Base-by-base conservation (phyloP, 53 echinoderm and acorn worm species). In the Apostichopus leukothele region DNA sequence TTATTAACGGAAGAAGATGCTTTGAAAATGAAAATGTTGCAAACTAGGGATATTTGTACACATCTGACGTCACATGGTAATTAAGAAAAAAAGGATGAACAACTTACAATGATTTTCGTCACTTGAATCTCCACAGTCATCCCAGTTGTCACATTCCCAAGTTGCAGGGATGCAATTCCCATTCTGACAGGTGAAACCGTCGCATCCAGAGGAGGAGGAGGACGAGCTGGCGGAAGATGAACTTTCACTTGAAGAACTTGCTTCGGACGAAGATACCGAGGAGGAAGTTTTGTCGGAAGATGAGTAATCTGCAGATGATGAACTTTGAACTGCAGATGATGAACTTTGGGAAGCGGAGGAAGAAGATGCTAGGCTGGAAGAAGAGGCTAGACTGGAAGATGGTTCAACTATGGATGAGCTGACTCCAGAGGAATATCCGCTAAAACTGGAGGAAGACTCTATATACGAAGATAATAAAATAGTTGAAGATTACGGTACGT, bases 131-230 rank as follows among this genome's bases (percentile, higher is more conserved):
- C 83, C 90, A 60, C 92, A 92, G 60, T 92, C 92, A 63, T 92
- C 87, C 92, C 92, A 92, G 3, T 89, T 76, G 27, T 92, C 92
- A 87, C 92, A 92, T 7, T 87, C 63, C 92, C 90, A 92, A 54
- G 75, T 50, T 50, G 86, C 86, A 12, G 86, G 90, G 19, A 92
- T 90, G 19, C 92, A 90, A 13, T 60, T 16, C 27, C 92, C 92
- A 23, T 92, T 90, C 12, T 61, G 73, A 21, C 92, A 92, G 19
- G 22, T 51, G 7, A 79, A 79, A 51, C 79, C 79, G 51, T 79
- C 51, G 79, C 79, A 79, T 16, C 1, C 14, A 4, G 79, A 10
- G 1, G 4, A 13, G 18, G 79, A 79, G 8, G 79, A 79, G 21
- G 79, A 5, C 4, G 79, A 78, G 14, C 78, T 52, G 10, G 7